Evolutionary conservation across 2,797 vertebrate species (phyloP).

Genomic region (Pangasius mekongensis): DNA sequence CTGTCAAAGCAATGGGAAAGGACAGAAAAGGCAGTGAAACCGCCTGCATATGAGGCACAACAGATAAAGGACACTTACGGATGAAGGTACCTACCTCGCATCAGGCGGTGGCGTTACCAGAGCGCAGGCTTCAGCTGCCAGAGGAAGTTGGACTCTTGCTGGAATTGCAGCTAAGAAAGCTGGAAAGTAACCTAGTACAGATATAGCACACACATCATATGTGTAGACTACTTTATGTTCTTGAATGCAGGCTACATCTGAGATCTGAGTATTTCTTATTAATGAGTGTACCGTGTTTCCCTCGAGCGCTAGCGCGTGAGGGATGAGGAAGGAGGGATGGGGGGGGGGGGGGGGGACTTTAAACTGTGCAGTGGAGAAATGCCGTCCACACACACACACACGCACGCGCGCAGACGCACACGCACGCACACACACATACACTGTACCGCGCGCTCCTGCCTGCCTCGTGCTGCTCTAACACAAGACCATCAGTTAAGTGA

Average conservation of each 20-base stretch:
- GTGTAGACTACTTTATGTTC: not conserved
- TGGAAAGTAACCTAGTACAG: not conserved
- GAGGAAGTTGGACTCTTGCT: not conserved
- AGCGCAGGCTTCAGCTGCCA: not conserved
- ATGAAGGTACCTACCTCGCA: not conserved
- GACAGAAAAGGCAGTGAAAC: not conserved
- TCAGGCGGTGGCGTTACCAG: not conserved
- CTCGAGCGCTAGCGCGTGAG: slow-evolving; percentile 6
- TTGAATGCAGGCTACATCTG: not conserved
- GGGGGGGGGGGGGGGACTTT: slow-evolving; percentile 72
- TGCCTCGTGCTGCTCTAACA: slow-evolving; percentile 68
- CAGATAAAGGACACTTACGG: not conserved
- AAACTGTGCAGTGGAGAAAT: slow-evolving; percentile 68
- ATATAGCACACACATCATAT: not conserved
- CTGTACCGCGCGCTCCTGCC: slow-evolving; percentile 58
- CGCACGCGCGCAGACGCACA: slow-evolving; percentile 61
- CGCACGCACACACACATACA: slow-evolving; percentile 22
- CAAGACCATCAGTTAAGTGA: slow-evolving; percentile 54
- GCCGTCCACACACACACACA: slow-evolving; percentile 65
- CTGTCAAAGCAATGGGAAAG: not conserved
- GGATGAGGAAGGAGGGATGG: not conserved
- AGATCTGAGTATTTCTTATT: slow-evolving; percentile 16
- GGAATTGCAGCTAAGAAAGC: not conserved
- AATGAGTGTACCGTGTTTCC: slow-evolving; percentile 33
- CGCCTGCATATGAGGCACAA: not conserved